A percentile compares a stretch with the other conserved stretches of the same genome.
Conservation (phyloP, 2,113 vertebrate species). For the Zosterops pallidus region DNA sequence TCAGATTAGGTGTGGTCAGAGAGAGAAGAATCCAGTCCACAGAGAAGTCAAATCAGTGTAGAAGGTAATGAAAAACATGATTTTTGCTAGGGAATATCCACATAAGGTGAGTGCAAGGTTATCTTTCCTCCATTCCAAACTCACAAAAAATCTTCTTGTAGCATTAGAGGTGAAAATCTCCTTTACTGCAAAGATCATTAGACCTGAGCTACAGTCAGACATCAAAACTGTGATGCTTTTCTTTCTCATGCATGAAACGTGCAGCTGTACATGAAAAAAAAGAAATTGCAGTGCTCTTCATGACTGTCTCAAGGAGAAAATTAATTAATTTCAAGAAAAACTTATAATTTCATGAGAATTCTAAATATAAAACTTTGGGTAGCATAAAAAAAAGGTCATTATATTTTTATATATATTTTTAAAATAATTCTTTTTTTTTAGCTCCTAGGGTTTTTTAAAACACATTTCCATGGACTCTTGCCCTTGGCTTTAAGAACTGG, state of each 20-base stretch:
- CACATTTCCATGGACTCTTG: neutral
- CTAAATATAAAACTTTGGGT: neutral
- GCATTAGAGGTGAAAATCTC: neutral
- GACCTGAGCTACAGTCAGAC: neutral
- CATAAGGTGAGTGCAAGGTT: neutral
- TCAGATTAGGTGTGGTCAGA: neutral
- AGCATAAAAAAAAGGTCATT: neutral
- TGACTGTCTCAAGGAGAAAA: conserved; percentile 2
- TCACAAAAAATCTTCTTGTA: neutral
- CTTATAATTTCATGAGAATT: neutral
- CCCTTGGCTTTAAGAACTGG: neutral
- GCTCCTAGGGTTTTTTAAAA: neutral
- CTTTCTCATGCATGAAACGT: neutral
- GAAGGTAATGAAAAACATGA: neutral
- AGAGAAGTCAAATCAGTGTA: neutral
- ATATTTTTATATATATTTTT: neutral
- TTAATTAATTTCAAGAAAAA: neutral
- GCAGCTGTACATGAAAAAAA: neutral
- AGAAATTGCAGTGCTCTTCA: neutral
- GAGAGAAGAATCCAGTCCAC: neutral
- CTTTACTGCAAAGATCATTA: neutral
- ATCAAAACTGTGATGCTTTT: neutral
- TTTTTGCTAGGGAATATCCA: neutral
- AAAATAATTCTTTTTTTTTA: neutral
- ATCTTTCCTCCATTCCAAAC: neutral